A percentile compares a stretch with the other conserved stretches of the same genome.
These are phyloP conservation scores for Oenanthe oenanthe DNA, from an alignment of 2,113 vertebrate species.

Conservation along the genomic window DNA sequence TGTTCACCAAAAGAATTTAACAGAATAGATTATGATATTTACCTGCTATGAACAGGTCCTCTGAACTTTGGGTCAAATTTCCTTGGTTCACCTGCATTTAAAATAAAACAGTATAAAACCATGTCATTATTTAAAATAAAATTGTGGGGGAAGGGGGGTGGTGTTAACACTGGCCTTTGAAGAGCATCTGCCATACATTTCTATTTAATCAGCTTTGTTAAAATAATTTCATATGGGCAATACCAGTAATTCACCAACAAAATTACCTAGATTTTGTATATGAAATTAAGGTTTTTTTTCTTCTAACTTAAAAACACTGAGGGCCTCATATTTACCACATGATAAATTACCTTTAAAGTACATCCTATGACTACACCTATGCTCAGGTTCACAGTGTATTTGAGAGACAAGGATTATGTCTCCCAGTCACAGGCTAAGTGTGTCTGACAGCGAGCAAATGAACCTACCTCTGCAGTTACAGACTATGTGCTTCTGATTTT, in stretches of 20 bases:
- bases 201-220: not conserved
- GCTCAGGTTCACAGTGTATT: not conserved
- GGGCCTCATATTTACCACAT: not conserved
- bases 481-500: not conserved
- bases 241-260: not conserved
- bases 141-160: not conserved
- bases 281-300: not conserved
- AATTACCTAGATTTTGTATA: not conserved
- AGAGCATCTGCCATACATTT: not conserved
- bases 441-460: not conserved
- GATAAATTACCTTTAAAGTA: not conserved
- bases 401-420: not conserved
- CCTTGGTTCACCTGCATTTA: slow-evolving; percentile 87
- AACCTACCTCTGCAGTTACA: not conserved
- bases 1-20: not conserved
- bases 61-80: slow-evolving; percentile 91
- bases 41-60: slow-evolving; percentile 91
- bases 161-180: not conserved
- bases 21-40: slow-evolving; percentile 51
- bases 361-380: not conserved
- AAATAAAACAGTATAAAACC: slow-evolving; percentile 72
- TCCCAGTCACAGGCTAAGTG: not conserved
- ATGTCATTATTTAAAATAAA: not conserved
- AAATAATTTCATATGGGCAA: not conserved
- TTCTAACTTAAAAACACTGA: not conserved